Evolutionary conservation across 92 coral and sea anemone species (phyloP).

Genomic region (Phenganax marumi): DNA sequence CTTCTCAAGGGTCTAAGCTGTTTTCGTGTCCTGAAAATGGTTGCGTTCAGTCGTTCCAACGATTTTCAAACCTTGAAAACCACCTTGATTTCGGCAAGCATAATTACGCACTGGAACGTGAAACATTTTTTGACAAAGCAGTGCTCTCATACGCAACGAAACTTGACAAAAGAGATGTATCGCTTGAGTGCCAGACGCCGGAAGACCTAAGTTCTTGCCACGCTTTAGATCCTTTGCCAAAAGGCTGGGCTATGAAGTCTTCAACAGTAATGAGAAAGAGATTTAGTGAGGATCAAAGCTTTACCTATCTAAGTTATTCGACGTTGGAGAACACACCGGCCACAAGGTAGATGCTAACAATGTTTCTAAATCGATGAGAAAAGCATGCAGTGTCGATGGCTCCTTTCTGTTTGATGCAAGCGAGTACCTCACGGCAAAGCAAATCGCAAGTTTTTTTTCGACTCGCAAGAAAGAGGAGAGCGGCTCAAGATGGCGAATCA

Average conservation of each 20-base stretch:
- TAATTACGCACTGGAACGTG: slow-evolving; percentile 49
- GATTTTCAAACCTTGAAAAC: slow-evolving; percentile 44
- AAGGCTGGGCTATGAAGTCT: slow-evolving; percentile 1
- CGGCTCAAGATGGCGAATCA: slow-evolving; percentile 3
- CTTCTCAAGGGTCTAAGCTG: slow-evolving; percentile 22
- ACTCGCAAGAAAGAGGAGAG: slow-evolving; percentile 42
- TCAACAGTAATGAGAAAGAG: neutral
- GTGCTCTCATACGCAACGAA: slow-evolving; percentile 43
- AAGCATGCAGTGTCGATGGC: slow-evolving; percentile 33
- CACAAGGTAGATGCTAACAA: slow-evolving; percentile 9
- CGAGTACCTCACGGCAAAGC: slow-evolving; percentile 48
- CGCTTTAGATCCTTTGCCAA: neutral
- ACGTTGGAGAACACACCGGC: slow-evolving; percentile 24
- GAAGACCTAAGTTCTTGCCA: slow-evolving; percentile 4
- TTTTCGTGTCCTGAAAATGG: slow-evolving; percentile 45
- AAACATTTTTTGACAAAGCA: slow-evolving; percentile 55
- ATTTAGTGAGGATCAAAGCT: slow-evolving; percentile 7
- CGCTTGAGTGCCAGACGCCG: neutral
- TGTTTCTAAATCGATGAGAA: slow-evolving; percentile 38
- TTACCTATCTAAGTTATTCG: neutral
- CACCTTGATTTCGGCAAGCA: slow-evolving; percentile 58
- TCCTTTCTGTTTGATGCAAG: slow-evolving; percentile 29
- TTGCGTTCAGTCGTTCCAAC: slow-evolving; percentile 44
- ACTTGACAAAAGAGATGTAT: slow-evolving; percentile 46
- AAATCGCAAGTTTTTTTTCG: slow-evolving; percentile 37